Evolutionary conservation across 92 coral and sea anemone species (phyloP).

Genomic region (Epizoanthus stellaris): DNA sequence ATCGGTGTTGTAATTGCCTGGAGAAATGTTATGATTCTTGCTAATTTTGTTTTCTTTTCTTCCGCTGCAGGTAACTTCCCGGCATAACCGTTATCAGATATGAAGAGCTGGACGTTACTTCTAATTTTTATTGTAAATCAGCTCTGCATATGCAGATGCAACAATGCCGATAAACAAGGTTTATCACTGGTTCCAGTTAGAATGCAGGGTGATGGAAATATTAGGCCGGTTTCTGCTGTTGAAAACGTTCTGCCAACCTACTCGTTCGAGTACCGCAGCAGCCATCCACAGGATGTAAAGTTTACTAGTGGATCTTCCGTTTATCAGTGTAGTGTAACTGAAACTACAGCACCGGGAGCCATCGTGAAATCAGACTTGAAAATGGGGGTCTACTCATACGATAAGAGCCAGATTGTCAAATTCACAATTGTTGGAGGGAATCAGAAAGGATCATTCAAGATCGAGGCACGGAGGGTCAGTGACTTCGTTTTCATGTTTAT

Average conservation of each 20-base stretch:
- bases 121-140: not conserved
- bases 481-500: conserved; percentile 89
- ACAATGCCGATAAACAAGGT: not conserved
- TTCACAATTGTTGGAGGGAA: conserved; percentile 74
- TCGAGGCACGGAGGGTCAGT: conserved; percentile 66
- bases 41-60: conserved; percentile 67
- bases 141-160: not conserved
- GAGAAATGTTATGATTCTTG: conserved; percentile 78
- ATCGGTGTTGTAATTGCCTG: conserved; percentile 71
- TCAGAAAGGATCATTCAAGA: conserved; percentile 61
- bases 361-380: conserved; percentile 84
- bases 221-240: conserved; percentile 65
- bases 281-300: conserved; percentile 76
- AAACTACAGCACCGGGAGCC: conserved; percentile 71
- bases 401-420: conserved; percentile 56
- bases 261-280: conserved; percentile 78
- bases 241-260: conserved; percentile 79
- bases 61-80: conserved; percentile 62
- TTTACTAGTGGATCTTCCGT: conserved; percentile 90
- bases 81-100: not conserved
- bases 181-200: conserved; percentile 20
- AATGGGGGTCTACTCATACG: conserved; percentile 89
- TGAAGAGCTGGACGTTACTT: conserved; percentile 14
- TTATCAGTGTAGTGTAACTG: conserved; percentile 81
- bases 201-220: conserved; percentile 40